Percentiles rank a stretch among this genome's conserved stretches.
These are phyloP conservation scores for Nasonovia ribisnigri DNA, from an alignment of 2,888 invertebrate genomes.

Conservation along the genomic window DNA sequence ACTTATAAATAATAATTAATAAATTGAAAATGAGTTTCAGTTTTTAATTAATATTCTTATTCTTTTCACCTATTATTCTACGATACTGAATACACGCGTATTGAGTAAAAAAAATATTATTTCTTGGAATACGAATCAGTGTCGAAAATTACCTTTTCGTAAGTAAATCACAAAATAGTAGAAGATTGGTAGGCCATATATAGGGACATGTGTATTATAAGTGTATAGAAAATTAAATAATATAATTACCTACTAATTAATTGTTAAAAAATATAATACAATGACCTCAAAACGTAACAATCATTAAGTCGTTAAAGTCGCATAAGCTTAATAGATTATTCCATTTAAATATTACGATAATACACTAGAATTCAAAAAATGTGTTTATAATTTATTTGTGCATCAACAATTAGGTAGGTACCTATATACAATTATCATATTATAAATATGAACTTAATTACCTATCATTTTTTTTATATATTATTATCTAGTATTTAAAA, in stretches of 20 bases:
- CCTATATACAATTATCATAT: neutral
- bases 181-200: neutral
- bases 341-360: neutral
- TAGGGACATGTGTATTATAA: neutral
- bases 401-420: neutral
- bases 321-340: neutral
- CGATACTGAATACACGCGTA: neutral
- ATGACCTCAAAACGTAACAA: conserved; percentile 20
- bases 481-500: neutral
- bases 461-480: neutral
- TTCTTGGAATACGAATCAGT: neutral
- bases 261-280: neutral
- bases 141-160: neutral
- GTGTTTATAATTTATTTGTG: neutral
- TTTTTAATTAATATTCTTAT: neutral
- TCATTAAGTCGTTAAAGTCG: neutral
- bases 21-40: neutral
- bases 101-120: neutral
- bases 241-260: neutral
- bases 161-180: conserved; percentile 3
- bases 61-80: neutral
- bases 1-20: neutral
- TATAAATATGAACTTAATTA: neutral
- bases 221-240: neutral
- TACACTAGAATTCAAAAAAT: neutral